A percentile compares a stretch with the other conserved stretches of the same genome.
Evolutionary conservation across 2,113 vertebrate species (phyloP).

Genomic region (Bungarus multicinctus): DNA sequence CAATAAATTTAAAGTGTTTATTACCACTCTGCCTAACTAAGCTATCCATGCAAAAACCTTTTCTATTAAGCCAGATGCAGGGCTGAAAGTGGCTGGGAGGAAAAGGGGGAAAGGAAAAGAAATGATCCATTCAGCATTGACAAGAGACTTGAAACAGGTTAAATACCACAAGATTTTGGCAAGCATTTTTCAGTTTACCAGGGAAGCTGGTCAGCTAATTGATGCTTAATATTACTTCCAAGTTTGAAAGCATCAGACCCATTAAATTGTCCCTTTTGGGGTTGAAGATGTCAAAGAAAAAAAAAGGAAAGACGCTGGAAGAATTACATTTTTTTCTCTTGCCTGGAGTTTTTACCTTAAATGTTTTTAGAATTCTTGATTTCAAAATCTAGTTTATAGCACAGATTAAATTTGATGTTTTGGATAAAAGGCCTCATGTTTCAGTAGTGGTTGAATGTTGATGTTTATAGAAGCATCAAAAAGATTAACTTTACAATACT

Average conservation of each 20-base stretch:
- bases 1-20: slow-evolving; percentile 83
- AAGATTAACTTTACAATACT: background rate
- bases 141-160: slow-evolving; percentile 64
- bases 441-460: background rate
- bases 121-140: slow-evolving; percentile 60
- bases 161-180: slow-evolving; percentile 61
- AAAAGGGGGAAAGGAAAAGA: slow-evolving; percentile 14
- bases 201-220: slow-evolving; percentile 47
- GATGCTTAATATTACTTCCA: slow-evolving; percentile 51
- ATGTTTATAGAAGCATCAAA: background rate
- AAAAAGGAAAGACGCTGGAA: background rate
- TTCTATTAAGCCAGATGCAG: slow-evolving; percentile 63
- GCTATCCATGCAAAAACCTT: slow-evolving; percentile 69
- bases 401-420: slow-evolving; percentile 18
- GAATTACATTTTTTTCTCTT: background rate
- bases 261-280: slow-evolving; percentile 17
- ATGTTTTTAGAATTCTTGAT: rapidly evolving
- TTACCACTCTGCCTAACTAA: slow-evolving; percentile 71
- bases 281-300: background rate
- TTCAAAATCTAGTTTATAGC: slow-evolving; percentile 1
- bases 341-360: slow-evolving; percentile 9
- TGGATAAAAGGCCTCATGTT: background rate
- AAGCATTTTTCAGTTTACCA: slow-evolving; percentile 48
- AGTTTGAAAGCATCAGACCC: background rate
- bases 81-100: slow-evolving; percentile 40